Conservation (phyloP, 2,797 vertebrate genomes). For the Psittacula echo region DNA sequence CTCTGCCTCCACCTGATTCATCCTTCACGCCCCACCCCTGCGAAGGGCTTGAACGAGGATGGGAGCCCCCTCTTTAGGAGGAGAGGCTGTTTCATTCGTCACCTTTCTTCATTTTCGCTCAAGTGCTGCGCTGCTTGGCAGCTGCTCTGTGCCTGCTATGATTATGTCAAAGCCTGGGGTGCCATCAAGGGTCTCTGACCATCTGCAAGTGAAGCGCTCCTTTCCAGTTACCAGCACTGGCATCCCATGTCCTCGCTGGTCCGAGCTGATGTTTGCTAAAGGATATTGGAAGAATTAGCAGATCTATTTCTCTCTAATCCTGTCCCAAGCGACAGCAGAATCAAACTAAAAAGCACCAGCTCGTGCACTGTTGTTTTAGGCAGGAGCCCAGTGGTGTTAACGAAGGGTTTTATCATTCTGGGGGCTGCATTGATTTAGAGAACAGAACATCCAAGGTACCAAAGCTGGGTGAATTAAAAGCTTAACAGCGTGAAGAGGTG, state of each 20-base stretch:
- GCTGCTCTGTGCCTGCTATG: neutral
- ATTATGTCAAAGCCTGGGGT: slow-evolving; percentile 15
- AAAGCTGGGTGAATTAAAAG: slow-evolving; percentile 77
- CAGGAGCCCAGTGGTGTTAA: slow-evolving; percentile 49
- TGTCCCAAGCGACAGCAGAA: slow-evolving; percentile 23
- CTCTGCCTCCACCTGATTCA: neutral
- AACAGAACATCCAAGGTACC: slow-evolving; percentile 73
- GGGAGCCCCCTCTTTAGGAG: neutral
- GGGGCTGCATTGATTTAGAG: slow-evolving; percentile 2
- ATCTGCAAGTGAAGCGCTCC: slow-evolving; percentile 34
- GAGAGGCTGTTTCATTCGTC: neutral
- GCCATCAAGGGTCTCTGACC: slow-evolving; percentile 36
- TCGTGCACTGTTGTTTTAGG: slow-evolving; percentile 24
- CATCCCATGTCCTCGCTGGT: slow-evolving; percentile 18
- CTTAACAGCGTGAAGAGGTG: slow-evolving; percentile 75
- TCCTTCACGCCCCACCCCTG: neutral
- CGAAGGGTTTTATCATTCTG: slow-evolving; percentile 6
- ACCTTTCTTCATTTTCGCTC: neutral
- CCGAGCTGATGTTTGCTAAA: slow-evolving; percentile 38
- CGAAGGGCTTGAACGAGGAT: neutral
- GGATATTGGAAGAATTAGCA: slow-evolving; percentile 50
- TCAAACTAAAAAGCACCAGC: slow-evolving; percentile 23
- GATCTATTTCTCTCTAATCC: slow-evolving; percentile 44
- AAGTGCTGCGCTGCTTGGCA: neutral
- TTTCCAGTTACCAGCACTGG: neutral